Percentiles rank a stretch among this genome's conserved stretches.
Evolutionary conservation across 2,797 vertebrate species (phyloP).

Genomic region (Diceros bicornis): DNA sequence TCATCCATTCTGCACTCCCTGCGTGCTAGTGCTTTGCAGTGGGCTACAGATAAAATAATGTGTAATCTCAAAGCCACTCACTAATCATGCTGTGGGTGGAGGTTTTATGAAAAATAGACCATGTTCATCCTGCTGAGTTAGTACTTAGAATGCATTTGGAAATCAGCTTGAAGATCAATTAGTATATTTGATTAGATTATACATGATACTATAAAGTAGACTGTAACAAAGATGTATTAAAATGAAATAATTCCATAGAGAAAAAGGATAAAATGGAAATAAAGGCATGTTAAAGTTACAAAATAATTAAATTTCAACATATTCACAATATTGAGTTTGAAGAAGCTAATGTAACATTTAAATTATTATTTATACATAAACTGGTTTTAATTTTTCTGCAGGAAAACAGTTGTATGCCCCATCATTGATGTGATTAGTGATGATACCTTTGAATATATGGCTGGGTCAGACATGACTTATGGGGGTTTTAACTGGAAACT

Average conservation of each 20-base stretch:
- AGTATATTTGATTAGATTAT: conserved; percentile 67
- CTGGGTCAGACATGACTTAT: conserved; percentile 99
- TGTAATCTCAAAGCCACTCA: conserved; percentile 36
- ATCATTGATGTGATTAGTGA: conserved; percentile 98
- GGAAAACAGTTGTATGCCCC: conserved; percentile 94
- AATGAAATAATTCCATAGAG: not conserved
- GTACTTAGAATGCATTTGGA: conserved; percentile 67
- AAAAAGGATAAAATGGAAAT: conserved; percentile 5
- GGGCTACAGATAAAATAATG: conserved; percentile 43
- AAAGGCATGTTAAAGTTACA: not conserved
- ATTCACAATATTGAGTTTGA: not conserved
- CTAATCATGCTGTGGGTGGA: conserved; percentile 42
- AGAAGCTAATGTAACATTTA: conserved; percentile 44
- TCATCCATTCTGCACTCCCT: conserved; percentile 2
- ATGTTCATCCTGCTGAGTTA: conserved; percentile 42
- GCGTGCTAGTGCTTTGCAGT: conserved; percentile 24
- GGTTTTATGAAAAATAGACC: conserved; percentile 70
- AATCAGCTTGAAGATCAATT: conserved; percentile 73
- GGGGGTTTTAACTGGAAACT: conserved; percentile 99
- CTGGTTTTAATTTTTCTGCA: conserved; percentile 81
- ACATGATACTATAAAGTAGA: not conserved
- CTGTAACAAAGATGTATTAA: not conserved
- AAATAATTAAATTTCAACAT: conserved; percentile 18
- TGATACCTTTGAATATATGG: conserved; percentile 99
- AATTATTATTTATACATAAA: conserved; percentile 23